Conservation (phyloP, 2,113 vertebrate genomes). For the Protobothrops mucrosquamatus region DNA sequence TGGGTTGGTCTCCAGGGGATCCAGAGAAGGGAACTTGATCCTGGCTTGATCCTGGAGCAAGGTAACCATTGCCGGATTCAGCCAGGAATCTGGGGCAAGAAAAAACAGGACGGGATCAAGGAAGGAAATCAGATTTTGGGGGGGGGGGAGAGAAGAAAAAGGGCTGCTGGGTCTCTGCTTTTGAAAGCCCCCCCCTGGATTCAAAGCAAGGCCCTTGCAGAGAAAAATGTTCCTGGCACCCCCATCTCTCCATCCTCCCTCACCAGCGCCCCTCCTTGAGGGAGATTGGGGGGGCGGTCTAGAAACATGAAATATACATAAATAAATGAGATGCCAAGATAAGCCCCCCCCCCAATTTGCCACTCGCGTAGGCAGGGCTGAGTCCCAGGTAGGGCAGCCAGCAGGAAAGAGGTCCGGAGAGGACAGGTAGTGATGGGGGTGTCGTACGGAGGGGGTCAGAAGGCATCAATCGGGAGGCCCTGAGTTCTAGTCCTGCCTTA, state of each 20-base stretch:
- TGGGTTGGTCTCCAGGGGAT: conserved; percentile 68
- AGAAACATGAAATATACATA: no score
- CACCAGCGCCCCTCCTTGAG: no score
- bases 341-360: not conserved
- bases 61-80: conserved; percentile 70
- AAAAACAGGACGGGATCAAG: not conserved
- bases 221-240: no score
- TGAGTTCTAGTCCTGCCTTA: no score
- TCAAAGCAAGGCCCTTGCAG: not conserved
- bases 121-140: not conserved
- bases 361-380: not conserved
- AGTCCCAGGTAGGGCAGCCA: not conserved
- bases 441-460: not conserved
- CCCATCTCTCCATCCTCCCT: no score
- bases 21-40: conserved; percentile 66
- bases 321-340: no score
- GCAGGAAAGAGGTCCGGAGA: not conserved
- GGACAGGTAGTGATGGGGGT: not conserved
- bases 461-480: not conserved
- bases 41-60: conserved; percentile 71
- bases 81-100: conserved; percentile 47
- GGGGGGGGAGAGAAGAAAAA: not conserved
- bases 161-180: no score
- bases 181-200: accelerated
- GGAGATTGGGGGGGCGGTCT: no score